These are phyloP conservation scores for Eupeodes corollae DNA, from an alignment of 1,140 invertebrate genomes.

Conservation along the genomic window DNA sequence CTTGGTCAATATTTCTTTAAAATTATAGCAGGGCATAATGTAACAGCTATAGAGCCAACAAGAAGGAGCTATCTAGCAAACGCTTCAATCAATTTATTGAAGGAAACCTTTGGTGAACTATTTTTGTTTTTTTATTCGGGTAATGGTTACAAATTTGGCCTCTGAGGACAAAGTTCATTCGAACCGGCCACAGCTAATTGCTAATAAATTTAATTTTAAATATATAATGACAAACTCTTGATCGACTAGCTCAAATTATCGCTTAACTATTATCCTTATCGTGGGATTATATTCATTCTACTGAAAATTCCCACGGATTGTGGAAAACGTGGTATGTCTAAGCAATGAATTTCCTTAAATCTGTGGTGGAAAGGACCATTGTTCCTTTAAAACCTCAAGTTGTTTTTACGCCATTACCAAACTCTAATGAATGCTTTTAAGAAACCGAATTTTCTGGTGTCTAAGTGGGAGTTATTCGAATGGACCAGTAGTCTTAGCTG, in stretches of 20 bases:
- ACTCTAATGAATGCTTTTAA: background rate
- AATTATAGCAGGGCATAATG: too few species aligned
- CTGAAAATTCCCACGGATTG: slow-evolving; percentile 19
- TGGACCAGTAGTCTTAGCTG: background rate
- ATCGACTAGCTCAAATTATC: slow-evolving; percentile 18
- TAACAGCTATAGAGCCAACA: too few species aligned
- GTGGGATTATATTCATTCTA: slow-evolving; percentile 19
- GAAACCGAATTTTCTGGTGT: background rate
- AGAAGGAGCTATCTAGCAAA: too few species aligned
- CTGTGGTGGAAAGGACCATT: slow-evolving; percentile 7
- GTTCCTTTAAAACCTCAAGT: background rate
- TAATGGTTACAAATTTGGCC: too few species aligned
- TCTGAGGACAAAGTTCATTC: too few species aligned
- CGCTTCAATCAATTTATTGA: too few species aligned
- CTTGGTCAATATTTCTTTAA: too few species aligned
- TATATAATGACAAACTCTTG: too few species aligned
- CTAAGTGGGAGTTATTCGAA: background rate
- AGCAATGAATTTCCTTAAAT: background rate
- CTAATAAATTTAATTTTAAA: too few species aligned
- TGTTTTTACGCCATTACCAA: background rate
- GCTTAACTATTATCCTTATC: slow-evolving; percentile 4
- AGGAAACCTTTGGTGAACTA: too few species aligned
- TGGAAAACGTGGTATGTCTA: slow-evolving; percentile 8
- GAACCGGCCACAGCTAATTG: too few species aligned
- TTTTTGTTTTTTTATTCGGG: too few species aligned